Percentiles rank a stretch among this genome's conserved stretches.
Conservation (phyloP, 2,888 invertebrate genomes). For the Hirtodrosophila cameraria region DNA sequence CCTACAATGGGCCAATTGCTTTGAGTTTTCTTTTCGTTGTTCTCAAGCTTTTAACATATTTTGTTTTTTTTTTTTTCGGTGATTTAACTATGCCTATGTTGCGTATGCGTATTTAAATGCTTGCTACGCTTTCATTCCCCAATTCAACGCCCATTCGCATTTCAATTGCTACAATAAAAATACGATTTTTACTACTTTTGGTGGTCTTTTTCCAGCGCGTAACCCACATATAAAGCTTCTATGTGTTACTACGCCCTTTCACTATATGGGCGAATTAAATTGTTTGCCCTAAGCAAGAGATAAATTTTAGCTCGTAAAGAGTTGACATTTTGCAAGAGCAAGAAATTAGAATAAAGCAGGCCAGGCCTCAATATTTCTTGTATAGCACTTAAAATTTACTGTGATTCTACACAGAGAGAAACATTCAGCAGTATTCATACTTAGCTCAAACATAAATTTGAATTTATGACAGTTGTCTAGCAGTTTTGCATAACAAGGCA, state of each 20-base stretch:
- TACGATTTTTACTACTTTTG: slow-evolving; percentile 66
- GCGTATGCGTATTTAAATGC: slow-evolving; percentile 54
- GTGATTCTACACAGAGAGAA: no score
- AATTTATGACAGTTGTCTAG: no score
- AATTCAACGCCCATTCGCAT: slow-evolving; percentile 77
- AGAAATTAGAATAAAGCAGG: slow-evolving; percentile 27
- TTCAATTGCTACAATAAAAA: slow-evolving; percentile 77
- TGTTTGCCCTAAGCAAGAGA: slow-evolving; percentile 38
- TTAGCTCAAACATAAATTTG: no score
- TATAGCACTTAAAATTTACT: no score
- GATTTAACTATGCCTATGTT: slow-evolving; percentile 33
- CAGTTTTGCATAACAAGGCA: no score
- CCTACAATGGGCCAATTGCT: slow-evolving; percentile 57
- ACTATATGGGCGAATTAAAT: slow-evolving; percentile 58
- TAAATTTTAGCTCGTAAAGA: slow-evolving; percentile 57
- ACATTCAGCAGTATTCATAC: no score
- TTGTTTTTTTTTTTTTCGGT: not conserved
- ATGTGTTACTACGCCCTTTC: slow-evolving; percentile 40
- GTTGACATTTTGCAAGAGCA: slow-evolving; percentile 25
- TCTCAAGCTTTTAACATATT: slow-evolving; percentile 19
- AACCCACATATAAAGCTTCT: slow-evolving; percentile 34
- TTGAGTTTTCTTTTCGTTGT: slow-evolving; percentile 16
- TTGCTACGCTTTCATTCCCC: slow-evolving; percentile 61
- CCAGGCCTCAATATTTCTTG: slow-evolving; percentile 5
- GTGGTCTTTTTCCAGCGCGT: slow-evolving; percentile 54